phyloP scores from a whole-genome alignment of 2,113 vertebrate species.

The Reinhardtius hippoglossoides region DNA sequence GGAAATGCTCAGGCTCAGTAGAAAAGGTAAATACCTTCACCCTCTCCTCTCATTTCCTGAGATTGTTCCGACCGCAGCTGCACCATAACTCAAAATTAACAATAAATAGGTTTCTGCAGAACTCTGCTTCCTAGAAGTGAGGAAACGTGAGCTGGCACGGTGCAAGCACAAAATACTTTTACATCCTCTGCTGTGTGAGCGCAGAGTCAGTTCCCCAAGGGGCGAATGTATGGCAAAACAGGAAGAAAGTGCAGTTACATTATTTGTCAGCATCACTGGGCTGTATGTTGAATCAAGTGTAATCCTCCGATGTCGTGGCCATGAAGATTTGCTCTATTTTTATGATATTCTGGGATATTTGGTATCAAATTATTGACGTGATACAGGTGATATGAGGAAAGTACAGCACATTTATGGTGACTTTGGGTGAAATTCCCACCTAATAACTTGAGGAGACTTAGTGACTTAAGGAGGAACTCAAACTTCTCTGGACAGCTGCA shows the following conservation, averaged over 20 bases:
- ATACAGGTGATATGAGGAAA: neutral
- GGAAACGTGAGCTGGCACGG: conserved; percentile 48
- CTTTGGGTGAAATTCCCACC: neutral
- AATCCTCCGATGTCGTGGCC: neutral
- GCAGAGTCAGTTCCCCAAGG: conserved; percentile 22
- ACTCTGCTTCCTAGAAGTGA: conserved; percentile 43
- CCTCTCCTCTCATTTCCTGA: conserved; percentile 56
- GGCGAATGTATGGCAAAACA: conserved; percentile 10
- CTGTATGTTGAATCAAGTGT: neutral
- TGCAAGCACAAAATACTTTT: conserved; percentile 10
- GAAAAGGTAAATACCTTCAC: conserved; percentile 10
- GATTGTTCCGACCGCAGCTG: conserved; percentile 52
- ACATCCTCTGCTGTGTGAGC: conserved; percentile 9
- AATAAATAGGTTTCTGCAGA: conserved; percentile 7
- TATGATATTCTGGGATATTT: neutral
- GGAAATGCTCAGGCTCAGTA: neutral
- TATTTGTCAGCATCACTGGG: neutral
- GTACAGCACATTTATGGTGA: neutral
- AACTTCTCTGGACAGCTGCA: neutral
- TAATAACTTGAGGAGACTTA: neutral
- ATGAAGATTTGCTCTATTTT: neutral
- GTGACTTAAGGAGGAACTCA: neutral
- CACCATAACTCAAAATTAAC: conserved; percentile 31
- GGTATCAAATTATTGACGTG: no score
- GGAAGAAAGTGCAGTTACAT: neutral